phyloP scores from a whole-genome alignment of 2,797 vertebrate species.

The Gallirallus australis region DNA sequence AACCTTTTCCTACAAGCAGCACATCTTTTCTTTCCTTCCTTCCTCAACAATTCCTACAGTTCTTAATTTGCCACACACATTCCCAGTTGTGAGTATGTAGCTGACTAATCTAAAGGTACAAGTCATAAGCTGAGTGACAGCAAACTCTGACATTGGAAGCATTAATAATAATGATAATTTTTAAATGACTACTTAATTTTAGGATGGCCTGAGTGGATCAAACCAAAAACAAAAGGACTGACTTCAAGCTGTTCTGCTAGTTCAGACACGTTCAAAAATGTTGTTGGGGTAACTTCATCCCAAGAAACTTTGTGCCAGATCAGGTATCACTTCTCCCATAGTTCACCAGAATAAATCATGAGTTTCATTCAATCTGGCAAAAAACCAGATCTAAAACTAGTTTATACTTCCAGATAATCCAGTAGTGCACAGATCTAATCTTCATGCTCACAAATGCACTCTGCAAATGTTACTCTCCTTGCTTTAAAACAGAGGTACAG shows the following conservation, averaged over 20 bases:
- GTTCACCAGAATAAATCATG: not conserved
- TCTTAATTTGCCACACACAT: not conserved
- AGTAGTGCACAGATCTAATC: conserved; percentile 2
- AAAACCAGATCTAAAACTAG: not conserved
- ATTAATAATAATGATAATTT: not conserved
- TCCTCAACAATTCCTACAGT: not conserved
- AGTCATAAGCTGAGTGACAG: not conserved
- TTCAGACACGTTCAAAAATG: not conserved
- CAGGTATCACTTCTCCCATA: not conserved
- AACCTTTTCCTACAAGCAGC: not conserved
- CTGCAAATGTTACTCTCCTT: not conserved
- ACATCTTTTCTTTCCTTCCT: not conserved
- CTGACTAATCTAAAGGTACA: not conserved
- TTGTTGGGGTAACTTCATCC: not conserved
- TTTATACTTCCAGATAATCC: conserved; percentile 1
- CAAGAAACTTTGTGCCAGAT: not conserved
- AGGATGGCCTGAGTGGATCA: not conserved
- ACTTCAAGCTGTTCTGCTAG: not conserved
- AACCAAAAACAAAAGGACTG: not conserved
- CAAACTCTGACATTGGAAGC: not conserved
- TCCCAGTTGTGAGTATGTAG: not conserved
- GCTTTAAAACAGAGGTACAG: not conserved
- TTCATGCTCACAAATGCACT: not conserved
- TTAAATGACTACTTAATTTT: not conserved
- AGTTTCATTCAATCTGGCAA: not conserved